Percentiles rank a stretch among this genome's conserved stretches.
phyloP scores from a whole-genome alignment of 2,797 vertebrate species.

The Molossus alvarezi region DNA sequence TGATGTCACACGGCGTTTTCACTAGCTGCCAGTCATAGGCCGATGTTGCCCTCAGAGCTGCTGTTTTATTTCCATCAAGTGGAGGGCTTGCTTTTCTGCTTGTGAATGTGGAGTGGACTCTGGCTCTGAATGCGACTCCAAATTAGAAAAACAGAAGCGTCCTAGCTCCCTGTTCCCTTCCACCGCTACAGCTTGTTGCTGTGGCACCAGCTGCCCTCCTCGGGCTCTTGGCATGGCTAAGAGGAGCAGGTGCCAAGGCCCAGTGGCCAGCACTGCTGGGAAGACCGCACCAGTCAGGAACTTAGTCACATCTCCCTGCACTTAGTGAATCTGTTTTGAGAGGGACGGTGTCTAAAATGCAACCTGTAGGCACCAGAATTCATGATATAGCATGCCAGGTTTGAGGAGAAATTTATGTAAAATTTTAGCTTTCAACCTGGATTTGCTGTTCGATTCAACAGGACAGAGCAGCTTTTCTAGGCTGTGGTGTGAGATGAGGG shows the following conservation, averaged over 20 bases:
- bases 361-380: neutral
- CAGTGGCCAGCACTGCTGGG: neutral
- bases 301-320: neutral
- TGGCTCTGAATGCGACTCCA: constrained; percentile 44
- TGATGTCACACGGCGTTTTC: neutral
- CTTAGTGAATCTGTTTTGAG: neutral
- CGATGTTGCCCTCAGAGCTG: neutral
- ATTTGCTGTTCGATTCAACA: neutral
- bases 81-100: constrained; percentile 20
- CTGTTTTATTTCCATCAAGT: neutral
- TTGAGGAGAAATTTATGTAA: neutral
- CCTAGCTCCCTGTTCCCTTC: neutral
- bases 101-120: constrained; percentile 14
- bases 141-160: constrained; percentile 59
- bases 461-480: neutral
- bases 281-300: neutral
- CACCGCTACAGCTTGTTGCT: neutral
- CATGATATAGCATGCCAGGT: neutral
- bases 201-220: neutral
- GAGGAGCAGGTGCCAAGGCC: constrained; percentile 17
- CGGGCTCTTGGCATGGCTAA: neutral
- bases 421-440: neutral
- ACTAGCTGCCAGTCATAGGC: neutral
- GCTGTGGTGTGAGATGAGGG: neutral
- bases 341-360: neutral